Evolutionary conservation across 2,888 invertebrate species (phyloP).

Genomic region (Anarsia innoxiella): DNA sequence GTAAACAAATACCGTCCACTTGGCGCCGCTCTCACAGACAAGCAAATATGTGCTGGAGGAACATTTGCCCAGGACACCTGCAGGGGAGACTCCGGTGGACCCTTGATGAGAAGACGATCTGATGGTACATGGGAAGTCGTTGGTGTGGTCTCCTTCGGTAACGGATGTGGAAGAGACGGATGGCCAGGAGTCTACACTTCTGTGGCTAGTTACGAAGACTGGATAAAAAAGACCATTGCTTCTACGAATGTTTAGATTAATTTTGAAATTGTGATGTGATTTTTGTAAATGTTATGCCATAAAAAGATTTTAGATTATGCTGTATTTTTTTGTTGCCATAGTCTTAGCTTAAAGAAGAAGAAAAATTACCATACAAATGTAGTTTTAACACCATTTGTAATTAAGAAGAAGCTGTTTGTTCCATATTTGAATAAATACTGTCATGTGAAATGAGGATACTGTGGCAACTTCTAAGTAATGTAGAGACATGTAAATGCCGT

Average conservation of each 20-base stretch:
- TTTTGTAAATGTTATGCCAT: too few species aligned
- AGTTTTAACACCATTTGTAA: too few species aligned
- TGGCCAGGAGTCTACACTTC: conserved; percentile 82
- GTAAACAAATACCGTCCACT: conserved; percentile 59
- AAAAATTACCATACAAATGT: too few species aligned
- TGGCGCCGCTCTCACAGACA: conserved; percentile 63
- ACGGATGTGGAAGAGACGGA: conserved; percentile 78
- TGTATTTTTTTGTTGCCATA: too few species aligned
- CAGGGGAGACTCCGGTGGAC: conserved; percentile 85
- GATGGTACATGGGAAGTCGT: conserved; percentile 73
- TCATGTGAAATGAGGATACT: neutral
- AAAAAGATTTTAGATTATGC: too few species aligned
- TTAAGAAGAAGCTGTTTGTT: too few species aligned
- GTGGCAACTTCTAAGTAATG: too few species aligned
- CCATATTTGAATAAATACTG: neutral
- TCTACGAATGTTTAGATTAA: conserved; percentile 37
- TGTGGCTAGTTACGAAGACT: conserved; percentile 75
- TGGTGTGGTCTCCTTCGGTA: conserved; percentile 82
- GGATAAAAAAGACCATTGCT: conserved; percentile 69
- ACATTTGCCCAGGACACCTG: conserved; percentile 81
- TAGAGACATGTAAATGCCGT: too few species aligned
- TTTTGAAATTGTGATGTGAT: too few species aligned
- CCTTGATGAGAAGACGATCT: conserved; percentile 77
- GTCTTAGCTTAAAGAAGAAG: too few species aligned
- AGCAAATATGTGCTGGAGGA: conserved; percentile 83